phyloP scores from a whole-genome alignment of 2,113 vertebrate species.

The Spermophilus dauricus region DNA sequence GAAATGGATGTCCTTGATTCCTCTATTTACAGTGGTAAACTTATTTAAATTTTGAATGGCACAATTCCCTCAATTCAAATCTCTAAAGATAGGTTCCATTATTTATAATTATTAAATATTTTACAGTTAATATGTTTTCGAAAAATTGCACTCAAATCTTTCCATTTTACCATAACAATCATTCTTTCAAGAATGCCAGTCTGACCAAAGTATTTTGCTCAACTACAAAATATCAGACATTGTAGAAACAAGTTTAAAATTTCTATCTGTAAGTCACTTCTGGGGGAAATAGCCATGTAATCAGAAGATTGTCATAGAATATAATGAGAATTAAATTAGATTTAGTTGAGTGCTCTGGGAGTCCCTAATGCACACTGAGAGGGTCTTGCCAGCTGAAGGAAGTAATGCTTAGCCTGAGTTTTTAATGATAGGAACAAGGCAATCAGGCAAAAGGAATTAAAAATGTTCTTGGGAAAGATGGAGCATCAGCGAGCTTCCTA shows the following conservation, averaged over 20 bases:
- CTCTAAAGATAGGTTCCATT: conserved; percentile 43
- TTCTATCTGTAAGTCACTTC: not conserved
- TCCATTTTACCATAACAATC: not conserved
- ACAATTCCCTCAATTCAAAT: conserved; percentile 55
- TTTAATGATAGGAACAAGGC: not conserved
- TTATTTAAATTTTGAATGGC: conserved; percentile 63
- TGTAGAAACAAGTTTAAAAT: conserved; percentile 58
- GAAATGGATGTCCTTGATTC: conserved; percentile 67
- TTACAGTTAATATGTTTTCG: conserved; percentile 37
- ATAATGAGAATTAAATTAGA: conserved; percentile 62
- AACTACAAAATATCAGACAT: not conserved
- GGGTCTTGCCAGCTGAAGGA: not conserved
- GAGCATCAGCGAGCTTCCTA: not conserved
- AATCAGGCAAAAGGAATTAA: not conserved
- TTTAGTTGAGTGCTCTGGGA: not conserved
- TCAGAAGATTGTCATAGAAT: conserved; percentile 19
- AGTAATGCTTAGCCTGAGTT: not conserved
- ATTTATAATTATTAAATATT: conserved; percentile 66
- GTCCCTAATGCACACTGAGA: not conserved
- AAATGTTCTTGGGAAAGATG: not conserved
- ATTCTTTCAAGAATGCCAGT: conserved; percentile 17
- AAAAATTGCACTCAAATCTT: conserved; percentile 33
- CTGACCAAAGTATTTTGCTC: conserved; percentile 49
- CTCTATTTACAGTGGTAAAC: conserved; percentile 60
- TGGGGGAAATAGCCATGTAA: not conserved